Evolutionary conservation across 2,113 vertebrate species (phyloP), one percentile per base, ranked within the genome.

Genomic region (Melospiza georgiana): DNA sequence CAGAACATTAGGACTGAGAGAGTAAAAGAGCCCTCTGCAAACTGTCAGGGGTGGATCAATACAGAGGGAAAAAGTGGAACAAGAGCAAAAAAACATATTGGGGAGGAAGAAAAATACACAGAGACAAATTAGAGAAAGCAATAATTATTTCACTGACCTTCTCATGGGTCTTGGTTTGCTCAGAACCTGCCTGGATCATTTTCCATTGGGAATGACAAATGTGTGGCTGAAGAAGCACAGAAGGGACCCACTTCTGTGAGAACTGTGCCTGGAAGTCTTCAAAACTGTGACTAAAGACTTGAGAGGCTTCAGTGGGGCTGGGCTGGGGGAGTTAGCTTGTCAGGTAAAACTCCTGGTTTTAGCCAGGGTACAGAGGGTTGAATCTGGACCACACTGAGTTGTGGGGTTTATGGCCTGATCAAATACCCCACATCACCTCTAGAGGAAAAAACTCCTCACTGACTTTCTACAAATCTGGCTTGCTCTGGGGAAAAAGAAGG

Each of bases 211-310:
- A 91, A 68, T 67, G 81, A 84, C 30, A 82, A 74, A 75, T 3
- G 59, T 59, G 52, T 0, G 0, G 59, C 65, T 91, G 68, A 91
- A 93, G 55, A 57, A 95, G 55, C 55, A 58, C 22, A 30, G 85
- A 84, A 81, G 55, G 84, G 55, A 94, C 69, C 37, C 3, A 6
- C 58, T 90, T 57, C 77, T 93, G 67, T 0, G 0, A 12, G 33
- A 89, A 75, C 76, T 72, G 48, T 76, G 73, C 93, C 92, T 89
- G 88, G 43, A 88, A 90, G 80, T 87, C 86, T 90, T 90, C 92
- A 83, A 52, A 88, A 57, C 48, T 57, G 35, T 71, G 52, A 81
- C 62, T 48, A 91, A 90, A 71, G 37, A 68, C 46, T 52, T 51
- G n/a, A 43, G 61, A 81, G 39, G 65, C 51, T 90, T 80, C 89